These are phyloP conservation scores for Turdus rufiventris DNA, from an alignment of 2,113 vertebrate species.

Conservation along the genomic window DNA sequence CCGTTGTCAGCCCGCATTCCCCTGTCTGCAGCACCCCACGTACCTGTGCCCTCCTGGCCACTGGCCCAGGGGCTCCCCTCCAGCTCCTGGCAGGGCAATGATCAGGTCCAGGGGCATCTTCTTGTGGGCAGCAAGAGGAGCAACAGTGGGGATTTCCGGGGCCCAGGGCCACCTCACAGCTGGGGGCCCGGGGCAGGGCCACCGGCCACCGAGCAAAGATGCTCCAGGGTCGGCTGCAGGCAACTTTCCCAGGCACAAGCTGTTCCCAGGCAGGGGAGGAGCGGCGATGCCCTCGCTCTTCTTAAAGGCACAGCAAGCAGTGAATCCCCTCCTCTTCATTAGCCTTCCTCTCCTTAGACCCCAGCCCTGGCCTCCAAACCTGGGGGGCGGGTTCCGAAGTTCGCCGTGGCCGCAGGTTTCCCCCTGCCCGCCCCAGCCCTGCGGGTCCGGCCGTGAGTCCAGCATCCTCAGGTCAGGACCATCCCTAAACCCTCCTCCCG, in stretches of 20 bases:
- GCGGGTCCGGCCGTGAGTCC: background rate
- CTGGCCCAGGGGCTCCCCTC: background rate
- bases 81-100: background rate
- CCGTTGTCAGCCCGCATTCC: rapidly evolving
- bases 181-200: background rate
- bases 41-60: background rate
- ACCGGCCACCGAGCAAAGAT: background rate
- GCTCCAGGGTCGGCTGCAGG: background rate
- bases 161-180: background rate
- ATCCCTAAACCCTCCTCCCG: background rate
- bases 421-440: background rate
- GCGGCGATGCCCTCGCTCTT: background rate
- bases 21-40: rapidly evolving
- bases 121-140: background rate
- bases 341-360: background rate
- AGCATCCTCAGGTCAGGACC: background rate
- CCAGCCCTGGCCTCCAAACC: background rate
- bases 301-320: slow-evolving; percentile 46
- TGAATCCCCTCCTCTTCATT: background rate
- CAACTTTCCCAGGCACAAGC: slow-evolving; percentile 46
- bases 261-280: slow-evolving; percentile 32
- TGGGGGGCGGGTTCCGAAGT: background rate
- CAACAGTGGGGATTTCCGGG: background rate
- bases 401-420: background rate
- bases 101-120: background rate